These are phyloP conservation scores for Chloroclysta siterata DNA, from an alignment of 2,888 invertebrate species.

Conservation along the genomic window DNA sequence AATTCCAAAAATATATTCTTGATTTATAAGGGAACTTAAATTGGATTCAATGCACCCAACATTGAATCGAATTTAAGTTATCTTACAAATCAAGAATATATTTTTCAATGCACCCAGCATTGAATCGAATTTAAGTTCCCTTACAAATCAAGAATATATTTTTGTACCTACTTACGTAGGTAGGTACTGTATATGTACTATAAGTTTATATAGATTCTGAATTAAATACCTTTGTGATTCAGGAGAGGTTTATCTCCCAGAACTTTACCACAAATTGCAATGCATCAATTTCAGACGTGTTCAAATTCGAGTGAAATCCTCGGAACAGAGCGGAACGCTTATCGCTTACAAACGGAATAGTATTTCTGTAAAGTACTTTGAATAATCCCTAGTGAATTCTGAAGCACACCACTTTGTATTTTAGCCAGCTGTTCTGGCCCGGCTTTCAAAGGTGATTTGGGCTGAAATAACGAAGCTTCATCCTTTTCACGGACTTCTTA, in stretches of 20 bases:
- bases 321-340: slow-evolving; percentile 29
- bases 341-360: slow-evolving; percentile 39
- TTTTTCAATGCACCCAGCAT: no score
- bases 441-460: slow-evolving; percentile 17
- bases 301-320: slow-evolving; percentile 28
- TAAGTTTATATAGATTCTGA: not conserved
- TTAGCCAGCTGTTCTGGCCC: slow-evolving; percentile 12
- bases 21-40: no score
- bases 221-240: not conserved
- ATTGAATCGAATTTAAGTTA: no score
- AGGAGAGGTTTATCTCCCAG: not conserved
- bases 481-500: not conserved
- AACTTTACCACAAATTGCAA: slow-evolving; percentile 20
- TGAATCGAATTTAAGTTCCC: no score
- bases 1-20: no score
- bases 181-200: not conserved
- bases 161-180: no score
- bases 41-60: no score
- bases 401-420: slow-evolving; percentile 33
- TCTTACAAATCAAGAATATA: no score
- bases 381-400: slow-evolving; percentile 38
- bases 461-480: slow-evolving; percentile 7
- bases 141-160: no score
- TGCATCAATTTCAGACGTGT: slow-evolving; percentile 24
- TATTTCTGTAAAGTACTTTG: slow-evolving; percentile 36